These are phyloP conservation scores for Myotis davidii DNA, from an alignment of 2,113 vertebrate genomes.

Conservation along the genomic window DNA sequence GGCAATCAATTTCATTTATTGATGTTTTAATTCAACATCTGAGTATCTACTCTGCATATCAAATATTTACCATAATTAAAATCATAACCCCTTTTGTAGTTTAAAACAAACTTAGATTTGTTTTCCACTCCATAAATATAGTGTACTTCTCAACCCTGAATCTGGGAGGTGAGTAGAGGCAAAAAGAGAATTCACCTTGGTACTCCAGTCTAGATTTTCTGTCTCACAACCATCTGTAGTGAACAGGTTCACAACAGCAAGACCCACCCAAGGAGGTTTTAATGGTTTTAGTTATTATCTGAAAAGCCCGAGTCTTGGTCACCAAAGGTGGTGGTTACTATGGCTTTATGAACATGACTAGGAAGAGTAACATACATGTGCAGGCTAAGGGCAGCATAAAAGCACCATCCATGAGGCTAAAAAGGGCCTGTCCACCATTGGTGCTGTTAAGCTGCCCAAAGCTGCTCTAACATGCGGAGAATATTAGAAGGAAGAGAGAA, in stretches of 20 bases:
- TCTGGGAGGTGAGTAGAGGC: background rate
- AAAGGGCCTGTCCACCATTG: constrained; percentile 18
- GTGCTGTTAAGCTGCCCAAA: constrained; percentile 29
- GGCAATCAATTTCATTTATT: constrained; percentile 43
- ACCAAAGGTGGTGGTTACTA: background rate
- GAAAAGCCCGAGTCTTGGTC: background rate
- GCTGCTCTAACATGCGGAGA: constrained; percentile 60
- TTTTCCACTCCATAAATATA: background rate
- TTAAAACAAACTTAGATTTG: background rate
- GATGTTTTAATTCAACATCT: constrained; percentile 56
- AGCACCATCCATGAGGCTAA: constrained; percentile 28
- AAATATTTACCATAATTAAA: constrained; percentile 53
- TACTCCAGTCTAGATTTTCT: background rate
- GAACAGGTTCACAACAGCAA: background rate
- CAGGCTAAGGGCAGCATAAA: constrained; percentile 55
- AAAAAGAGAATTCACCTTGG: background rate
- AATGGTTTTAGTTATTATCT: background rate
- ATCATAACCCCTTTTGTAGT: background rate
- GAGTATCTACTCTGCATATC: background rate
- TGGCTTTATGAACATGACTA: background rate
- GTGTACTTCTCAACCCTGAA: background rate
- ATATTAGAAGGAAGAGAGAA: background rate
- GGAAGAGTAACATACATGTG: constrained; percentile 4
- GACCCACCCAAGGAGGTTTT: background rate
- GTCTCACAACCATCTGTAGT: background rate